Evolutionary conservation across 2,888 invertebrate genomes (phyloP).

Genomic region (Arctia plantaginis): DNA sequence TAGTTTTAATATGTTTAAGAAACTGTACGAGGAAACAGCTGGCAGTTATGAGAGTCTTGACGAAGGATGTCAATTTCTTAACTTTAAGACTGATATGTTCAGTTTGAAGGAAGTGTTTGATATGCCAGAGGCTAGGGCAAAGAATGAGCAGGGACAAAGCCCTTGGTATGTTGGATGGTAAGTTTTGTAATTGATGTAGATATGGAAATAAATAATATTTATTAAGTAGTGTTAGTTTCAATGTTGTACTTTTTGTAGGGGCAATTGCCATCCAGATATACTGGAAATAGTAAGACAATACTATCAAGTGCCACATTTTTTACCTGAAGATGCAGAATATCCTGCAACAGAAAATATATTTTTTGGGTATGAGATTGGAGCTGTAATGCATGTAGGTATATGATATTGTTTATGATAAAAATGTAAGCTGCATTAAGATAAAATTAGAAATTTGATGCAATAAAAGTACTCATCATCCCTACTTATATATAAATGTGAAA

Average conservation of each 20-base stretch:
- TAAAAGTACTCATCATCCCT: not conserved
- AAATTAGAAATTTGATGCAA: not conserved
- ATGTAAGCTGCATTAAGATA: not conserved
- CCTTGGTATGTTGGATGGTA: constrained; percentile 97
- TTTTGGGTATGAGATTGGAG: constrained; percentile 96
- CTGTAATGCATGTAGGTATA: constrained; percentile 93
- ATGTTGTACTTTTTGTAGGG: constrained; percentile 81
- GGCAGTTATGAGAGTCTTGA: constrained; percentile 91
- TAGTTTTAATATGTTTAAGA: constrained; percentile 89
- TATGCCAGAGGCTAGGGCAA: constrained; percentile 89
- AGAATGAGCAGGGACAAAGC: constrained; percentile 86
- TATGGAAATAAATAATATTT: not conserved
- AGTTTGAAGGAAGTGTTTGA: constrained; percentile 91
- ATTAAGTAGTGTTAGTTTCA: not conserved
- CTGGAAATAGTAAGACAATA: constrained; percentile 90
- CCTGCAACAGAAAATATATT: constrained; percentile 96
- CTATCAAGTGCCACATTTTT: constrained; percentile 93
- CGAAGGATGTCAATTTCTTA: constrained; percentile 94
- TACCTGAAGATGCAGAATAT: constrained; percentile 95
- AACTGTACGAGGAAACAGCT: constrained; percentile 88
- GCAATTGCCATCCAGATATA: constrained; percentile 95
- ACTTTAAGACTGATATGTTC: constrained; percentile 93
- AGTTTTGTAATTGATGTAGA: constrained; percentile 62
- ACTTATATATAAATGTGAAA: no score
- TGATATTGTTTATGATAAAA: not conserved